Conservation (phyloP, 2,888 invertebrate genomes). For the Fragum sueziense region DNA sequence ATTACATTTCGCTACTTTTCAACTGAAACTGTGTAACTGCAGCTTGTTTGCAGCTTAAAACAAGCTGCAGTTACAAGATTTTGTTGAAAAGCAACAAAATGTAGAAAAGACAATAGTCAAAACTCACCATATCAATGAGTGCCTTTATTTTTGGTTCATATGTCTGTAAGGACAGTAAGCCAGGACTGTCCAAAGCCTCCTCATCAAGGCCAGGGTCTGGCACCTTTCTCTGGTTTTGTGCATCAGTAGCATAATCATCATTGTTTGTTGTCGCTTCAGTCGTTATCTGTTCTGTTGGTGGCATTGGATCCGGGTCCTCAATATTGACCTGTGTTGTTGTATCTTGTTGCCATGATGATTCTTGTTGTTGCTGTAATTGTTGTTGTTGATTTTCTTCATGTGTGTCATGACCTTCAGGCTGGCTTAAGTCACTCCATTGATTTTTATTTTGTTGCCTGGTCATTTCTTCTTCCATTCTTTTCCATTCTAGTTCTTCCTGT, state of each 20-base stretch:
- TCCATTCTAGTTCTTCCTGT: neutral
- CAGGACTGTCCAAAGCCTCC: constrained; percentile 45
- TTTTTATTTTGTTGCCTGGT: constrained; percentile 11
- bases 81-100: too few relatives aligned
- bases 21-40: too few relatives aligned
- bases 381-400: neutral
- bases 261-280: neutral
- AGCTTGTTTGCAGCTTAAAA: too few relatives aligned
- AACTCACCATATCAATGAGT: constrained; percentile 60
- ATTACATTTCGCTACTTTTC: too few relatives aligned
- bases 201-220: constrained; percentile 63
- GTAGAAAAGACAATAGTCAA: too few relatives aligned
- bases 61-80: too few relatives aligned
- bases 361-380: neutral
- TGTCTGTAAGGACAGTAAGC: constrained; percentile 43
- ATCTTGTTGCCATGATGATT: neutral
- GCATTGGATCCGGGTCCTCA: neutral
- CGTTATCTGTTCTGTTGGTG: neutral
- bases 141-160: constrained; percentile 56
- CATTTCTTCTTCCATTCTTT: neutral
- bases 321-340: neutral
- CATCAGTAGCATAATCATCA: constrained; percentile 38
- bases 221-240: constrained; percentile 54
- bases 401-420: neutral
- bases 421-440: neutral